Conservation (phyloP, 1,140 invertebrate species). For the Schlechtendalia chinensis region DNA sequence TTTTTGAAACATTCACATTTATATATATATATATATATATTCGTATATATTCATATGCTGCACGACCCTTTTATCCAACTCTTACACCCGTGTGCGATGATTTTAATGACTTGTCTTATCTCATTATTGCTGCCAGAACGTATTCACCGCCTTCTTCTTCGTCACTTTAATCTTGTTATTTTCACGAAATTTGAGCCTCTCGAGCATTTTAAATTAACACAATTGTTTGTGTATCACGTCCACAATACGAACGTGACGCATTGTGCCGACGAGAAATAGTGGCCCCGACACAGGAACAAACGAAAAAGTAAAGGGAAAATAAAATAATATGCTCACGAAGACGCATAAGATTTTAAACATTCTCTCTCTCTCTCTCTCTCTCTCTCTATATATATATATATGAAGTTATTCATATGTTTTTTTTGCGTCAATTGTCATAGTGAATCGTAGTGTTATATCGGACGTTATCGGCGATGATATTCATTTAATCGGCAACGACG, state of each 20-base stretch:
- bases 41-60: background rate
- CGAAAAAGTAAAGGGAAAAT: conserved; percentile 1
- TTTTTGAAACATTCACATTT: background rate
- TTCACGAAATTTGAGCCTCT: conserved; percentile 42
- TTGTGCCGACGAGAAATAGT: conserved; percentile 36
- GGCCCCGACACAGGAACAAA: background rate
- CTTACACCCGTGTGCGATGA: background rate
- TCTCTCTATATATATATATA: background rate
- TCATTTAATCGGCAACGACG: background rate
- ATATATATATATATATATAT: too few species aligned
- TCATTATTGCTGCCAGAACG: conserved; percentile 24
- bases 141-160: background rate
- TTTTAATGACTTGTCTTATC: conserved; percentile 46
- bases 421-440: background rate
- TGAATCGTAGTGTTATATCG: too few species aligned
- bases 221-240: conserved; percentile 48
- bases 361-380: too few species aligned
- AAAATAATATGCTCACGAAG: background rate
- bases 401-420: background rate
- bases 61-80: background rate
- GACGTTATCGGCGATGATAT: background rate
- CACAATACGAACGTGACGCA: conserved; percentile 33
- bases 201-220: conserved; percentile 49
- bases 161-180: conserved; percentile 42
- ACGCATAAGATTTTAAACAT: background rate